phyloP scores from a whole-genome alignment of 2,888 invertebrate genomes.

The Lycia hirtaria region DNA sequence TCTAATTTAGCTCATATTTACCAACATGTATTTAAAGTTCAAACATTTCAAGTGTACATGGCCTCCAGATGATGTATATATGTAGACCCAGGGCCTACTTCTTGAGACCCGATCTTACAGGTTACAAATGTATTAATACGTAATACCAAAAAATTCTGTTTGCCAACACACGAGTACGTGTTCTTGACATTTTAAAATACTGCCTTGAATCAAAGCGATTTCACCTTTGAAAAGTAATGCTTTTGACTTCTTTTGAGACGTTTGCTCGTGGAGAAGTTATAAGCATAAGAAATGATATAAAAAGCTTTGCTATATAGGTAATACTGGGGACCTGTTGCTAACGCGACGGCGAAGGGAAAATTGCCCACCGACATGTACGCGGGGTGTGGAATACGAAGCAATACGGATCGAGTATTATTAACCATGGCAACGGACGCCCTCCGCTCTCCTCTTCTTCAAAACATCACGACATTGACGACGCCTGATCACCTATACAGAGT shows the following conservation, averaged over 20 bases:
- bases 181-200: constrained; percentile 48
- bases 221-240: constrained; percentile 54
- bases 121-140: constrained; percentile 25
- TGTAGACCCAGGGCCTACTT: too few relatives aligned
- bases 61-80: not conserved
- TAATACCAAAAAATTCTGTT: constrained; percentile 20
- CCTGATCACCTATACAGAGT: constrained; percentile 79
- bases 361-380: constrained; percentile 51
- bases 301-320: constrained; percentile 57
- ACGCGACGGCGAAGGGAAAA: constrained; percentile 47
- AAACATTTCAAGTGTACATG: not conserved
- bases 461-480: constrained; percentile 73
- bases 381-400: constrained; percentile 61
- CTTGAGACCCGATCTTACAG: not conserved
- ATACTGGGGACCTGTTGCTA: constrained; percentile 73
- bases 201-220: constrained; percentile 52
- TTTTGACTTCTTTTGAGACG: constrained; percentile 56
- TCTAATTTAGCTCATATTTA: too few relatives aligned
- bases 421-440: constrained; percentile 78
- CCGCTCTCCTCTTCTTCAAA: constrained; percentile 73
- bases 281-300: constrained; percentile 62
- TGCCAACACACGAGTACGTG: constrained; percentile 24
- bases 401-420: constrained; percentile 68
- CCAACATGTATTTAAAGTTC: not conserved
- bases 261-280: constrained; percentile 44